Percentiles rank a stretch among this genome's conserved stretches.
These are phyloP conservation scores for Philotrypesis tridentata DNA, from an alignment of 1,140 invertebrate species.

Conservation along the genomic window DNA sequence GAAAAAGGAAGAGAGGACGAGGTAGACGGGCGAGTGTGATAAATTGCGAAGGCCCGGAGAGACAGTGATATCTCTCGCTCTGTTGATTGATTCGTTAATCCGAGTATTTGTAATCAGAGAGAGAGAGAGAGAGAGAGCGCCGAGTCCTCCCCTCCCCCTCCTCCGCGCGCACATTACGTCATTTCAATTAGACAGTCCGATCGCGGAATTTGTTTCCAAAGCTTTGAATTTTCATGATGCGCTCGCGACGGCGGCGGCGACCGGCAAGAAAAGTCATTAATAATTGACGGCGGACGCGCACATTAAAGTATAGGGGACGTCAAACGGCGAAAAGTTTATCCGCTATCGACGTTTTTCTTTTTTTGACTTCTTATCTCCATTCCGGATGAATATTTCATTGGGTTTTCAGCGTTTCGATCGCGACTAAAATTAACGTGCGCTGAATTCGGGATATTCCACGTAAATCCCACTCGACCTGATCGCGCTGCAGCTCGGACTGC, in stretches of 20 bases:
- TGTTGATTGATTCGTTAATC: conserved; percentile 16
- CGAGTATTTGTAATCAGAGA: conserved; percentile 1
- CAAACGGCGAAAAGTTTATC: background rate
- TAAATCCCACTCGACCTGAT: too few species aligned
- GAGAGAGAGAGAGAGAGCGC: background rate
- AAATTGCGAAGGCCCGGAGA: conserved; percentile 1
- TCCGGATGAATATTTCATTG: background rate
- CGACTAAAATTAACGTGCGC: background rate
- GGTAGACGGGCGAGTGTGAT: background rate
- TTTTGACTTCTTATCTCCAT: background rate
- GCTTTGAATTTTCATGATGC: too few species aligned
- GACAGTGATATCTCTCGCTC: conserved; percentile 13
- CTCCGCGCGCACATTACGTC: too few species aligned
- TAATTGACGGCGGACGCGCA: background rate
- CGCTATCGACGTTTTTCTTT: too few species aligned
- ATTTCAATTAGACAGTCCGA: background rate
- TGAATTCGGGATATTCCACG: background rate
- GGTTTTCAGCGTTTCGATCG: background rate
- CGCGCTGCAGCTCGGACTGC: too few species aligned
- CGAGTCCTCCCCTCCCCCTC: too few species aligned
- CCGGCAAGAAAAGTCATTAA: background rate
- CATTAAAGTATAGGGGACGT: background rate
- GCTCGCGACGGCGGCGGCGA: too few species aligned
- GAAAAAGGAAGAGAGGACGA: background rate
- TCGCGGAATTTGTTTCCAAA: background rate